Conservation (phyloP, 2,113 vertebrate species). For the Cyprinus carpio region DNA sequence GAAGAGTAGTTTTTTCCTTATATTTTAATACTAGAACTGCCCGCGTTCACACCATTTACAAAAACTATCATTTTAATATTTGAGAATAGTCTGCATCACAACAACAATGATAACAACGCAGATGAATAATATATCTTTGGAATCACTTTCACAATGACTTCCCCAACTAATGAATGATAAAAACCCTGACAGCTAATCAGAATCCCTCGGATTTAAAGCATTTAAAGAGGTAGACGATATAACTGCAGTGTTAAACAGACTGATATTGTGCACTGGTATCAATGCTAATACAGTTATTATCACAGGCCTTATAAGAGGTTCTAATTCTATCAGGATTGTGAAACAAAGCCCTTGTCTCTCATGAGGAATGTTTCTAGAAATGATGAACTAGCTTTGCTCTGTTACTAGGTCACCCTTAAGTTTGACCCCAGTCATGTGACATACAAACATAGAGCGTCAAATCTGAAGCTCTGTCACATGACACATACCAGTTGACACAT, state of each 20-base stretch:
- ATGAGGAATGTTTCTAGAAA: background rate
- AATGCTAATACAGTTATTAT: too few species aligned
- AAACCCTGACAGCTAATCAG: background rate
- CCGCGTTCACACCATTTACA: background rate
- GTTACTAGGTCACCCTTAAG: background rate
- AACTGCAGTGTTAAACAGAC: too few species aligned
- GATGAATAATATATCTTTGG: background rate
- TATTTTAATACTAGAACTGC: background rate
- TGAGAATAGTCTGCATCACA: background rate
- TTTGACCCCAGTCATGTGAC: background rate
- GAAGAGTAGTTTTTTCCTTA: background rate
- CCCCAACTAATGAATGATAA: background rate
- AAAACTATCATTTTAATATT: background rate
- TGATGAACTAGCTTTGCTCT: background rate
- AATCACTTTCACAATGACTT: background rate
- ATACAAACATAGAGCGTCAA: slow-evolving; percentile 26
- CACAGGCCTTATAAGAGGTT: too few species aligned
- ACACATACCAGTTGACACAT: slow-evolving; percentile 46
- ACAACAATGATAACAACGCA: background rate
- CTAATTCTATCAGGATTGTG: too few species aligned
- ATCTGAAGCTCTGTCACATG: slow-evolving; percentile 36
- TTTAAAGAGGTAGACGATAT: too few species aligned
- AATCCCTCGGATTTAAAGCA: background rate
- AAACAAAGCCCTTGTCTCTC: background rate
- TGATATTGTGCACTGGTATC: too few species aligned